Evolutionary conservation across 1,140 invertebrate genomes (phyloP).

Genomic region (Heterodera schachtii): DNA sequence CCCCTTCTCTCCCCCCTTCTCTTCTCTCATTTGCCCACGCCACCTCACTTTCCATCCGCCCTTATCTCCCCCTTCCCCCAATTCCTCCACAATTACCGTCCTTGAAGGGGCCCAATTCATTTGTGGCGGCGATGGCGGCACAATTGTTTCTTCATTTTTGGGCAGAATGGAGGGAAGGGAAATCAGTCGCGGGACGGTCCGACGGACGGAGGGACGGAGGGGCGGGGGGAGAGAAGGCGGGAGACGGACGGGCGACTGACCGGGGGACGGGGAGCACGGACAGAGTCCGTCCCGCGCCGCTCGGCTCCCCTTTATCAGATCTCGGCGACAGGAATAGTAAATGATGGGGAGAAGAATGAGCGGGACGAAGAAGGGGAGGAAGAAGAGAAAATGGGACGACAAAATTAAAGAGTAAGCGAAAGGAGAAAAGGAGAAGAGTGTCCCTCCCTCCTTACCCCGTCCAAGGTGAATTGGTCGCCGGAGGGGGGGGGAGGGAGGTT

Average conservation of each 20-base stretch:
- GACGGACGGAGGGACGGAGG: neutral
- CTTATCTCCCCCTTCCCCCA: neutral
- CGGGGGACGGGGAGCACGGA: neutral
- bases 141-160: neutral
- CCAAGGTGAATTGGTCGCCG: neutral
- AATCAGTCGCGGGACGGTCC: neutral
- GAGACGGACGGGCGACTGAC: neutral
- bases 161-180: neutral
- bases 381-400: no score
- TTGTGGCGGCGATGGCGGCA: neutral
- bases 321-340: neutral
- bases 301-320: neutral
- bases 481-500: neutral
- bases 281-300: no score
- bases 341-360: no score
- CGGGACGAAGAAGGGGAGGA: no score
- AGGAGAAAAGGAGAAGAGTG: neutral
- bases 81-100: slow-evolving; percentile 2
- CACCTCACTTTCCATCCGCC: neutral
- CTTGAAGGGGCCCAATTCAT: neutral
- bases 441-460: neutral
- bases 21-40: neutral
- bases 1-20: neutral
- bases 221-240: neutral
- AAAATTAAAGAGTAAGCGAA: no score